Percentiles rank a stretch among this genome's conserved stretches.
Evolutionary conservation across 2,888 invertebrate species (phyloP).

Genomic region (Nycteola revayana): DNA sequence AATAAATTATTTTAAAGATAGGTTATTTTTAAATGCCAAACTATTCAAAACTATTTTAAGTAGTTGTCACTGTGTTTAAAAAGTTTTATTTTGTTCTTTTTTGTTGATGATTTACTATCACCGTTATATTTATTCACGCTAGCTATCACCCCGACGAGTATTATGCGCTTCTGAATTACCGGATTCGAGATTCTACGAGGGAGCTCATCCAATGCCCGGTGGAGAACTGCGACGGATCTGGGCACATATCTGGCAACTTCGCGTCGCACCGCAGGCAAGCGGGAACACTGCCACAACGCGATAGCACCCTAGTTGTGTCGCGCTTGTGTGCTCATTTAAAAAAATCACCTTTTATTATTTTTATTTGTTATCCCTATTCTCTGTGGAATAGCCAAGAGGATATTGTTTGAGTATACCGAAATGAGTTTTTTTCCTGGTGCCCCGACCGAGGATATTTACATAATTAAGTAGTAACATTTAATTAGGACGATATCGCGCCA

Average conservation of each 20-base stretch:
- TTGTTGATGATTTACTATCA: conserved; percentile 32
- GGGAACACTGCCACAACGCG: conserved; percentile 34
- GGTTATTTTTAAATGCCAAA: not conserved
- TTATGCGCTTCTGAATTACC: conserved; percentile 68
- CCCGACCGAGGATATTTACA: no score
- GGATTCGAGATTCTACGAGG: conserved; percentile 84
- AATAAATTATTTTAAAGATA: no score
- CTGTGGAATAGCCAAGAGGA: not conserved
- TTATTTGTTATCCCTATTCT: not conserved
- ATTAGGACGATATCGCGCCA: no score
- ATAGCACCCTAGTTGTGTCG: conserved; percentile 22
- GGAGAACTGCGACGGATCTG: conserved; percentile 91
- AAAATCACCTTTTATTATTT: conserved; percentile 18
- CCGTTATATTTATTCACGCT: conserved; percentile 54
- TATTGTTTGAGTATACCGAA: no score
- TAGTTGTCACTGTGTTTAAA: conserved; percentile 18
- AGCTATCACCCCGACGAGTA: conserved; percentile 68
- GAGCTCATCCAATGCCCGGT: conserved; percentile 92
- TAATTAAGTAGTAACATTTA: no score
- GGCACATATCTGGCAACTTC: conserved; percentile 94
- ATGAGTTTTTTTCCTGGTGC: no score
- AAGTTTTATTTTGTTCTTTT: conserved; percentile 28
- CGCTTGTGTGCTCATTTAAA: conserved; percentile 11
- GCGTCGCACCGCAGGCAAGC: conserved; percentile 93
- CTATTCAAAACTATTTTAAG: not conserved